Conservation (phyloP, 2,797 vertebrate species). For the Discoglossus pictus region DNA sequence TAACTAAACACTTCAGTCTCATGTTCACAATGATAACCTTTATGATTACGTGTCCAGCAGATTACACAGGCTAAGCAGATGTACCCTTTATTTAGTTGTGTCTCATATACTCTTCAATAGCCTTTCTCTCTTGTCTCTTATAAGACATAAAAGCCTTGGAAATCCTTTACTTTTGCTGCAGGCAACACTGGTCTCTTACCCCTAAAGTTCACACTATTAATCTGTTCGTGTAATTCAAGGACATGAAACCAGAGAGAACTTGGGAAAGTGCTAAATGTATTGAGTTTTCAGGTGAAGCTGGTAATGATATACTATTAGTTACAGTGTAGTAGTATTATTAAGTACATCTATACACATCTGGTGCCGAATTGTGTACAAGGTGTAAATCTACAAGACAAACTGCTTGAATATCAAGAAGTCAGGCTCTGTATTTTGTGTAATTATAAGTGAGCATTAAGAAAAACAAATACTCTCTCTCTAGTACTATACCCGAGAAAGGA, state of each 20-base stretch:
- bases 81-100: not conserved
- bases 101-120: not conserved
- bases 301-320: not conserved
- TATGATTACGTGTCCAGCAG: not conserved
- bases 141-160: not conserved
- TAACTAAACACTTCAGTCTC: not conserved
- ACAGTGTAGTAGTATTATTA: too few species aligned
- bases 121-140: not conserved
- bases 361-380: too few species aligned
- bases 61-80: conserved; percentile 1
- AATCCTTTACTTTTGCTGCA: not conserved
- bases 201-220: not conserved
- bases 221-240: not conserved
- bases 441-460: too few species aligned
- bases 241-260: conserved; percentile 1
- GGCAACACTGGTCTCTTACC: not conserved
- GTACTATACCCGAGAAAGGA: too few species aligned
- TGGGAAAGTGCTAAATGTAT: not conserved
- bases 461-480: too few species aligned
- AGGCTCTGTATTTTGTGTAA: too few species aligned
- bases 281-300: not conserved
- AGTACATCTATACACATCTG: too few species aligned
- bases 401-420: too few species aligned
- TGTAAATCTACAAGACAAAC: too few species aligned
- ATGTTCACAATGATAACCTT: not conserved